Percentiles rank a stretch among this genome's conserved stretches.
phyloP scores from a whole-genome alignment of 2,113 vertebrate genomes.

The Lophius piscatorius region DNA sequence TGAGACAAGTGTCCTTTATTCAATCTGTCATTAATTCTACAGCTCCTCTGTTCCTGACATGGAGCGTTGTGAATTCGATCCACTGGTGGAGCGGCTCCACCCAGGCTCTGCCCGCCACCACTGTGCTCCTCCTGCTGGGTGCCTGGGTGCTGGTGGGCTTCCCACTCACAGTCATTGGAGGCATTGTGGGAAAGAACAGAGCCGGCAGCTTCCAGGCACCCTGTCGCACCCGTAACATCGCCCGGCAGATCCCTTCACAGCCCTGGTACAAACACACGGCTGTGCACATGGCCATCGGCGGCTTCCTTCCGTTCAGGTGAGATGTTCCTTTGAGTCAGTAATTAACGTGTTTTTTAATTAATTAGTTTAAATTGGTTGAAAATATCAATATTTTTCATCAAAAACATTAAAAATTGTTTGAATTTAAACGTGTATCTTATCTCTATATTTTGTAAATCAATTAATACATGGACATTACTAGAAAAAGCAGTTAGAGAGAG shows the following conservation, averaged over 20 bases:
- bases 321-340: not conserved
- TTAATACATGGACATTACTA: too few relatives aligned
- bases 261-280: conserved; percentile 91
- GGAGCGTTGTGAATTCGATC: conserved; percentile 92
- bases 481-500: too few relatives aligned
- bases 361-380: too few relatives aligned
- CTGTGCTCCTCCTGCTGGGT: conserved; percentile 87
- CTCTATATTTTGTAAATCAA: too few relatives aligned
- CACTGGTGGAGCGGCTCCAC: conserved; percentile 94
- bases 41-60: conserved; percentile 93
- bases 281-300: conserved; percentile 92
- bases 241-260: conserved; percentile 89
- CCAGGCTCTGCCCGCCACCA: conserved; percentile 89
- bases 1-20: not conserved
- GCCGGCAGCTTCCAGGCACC: conserved; percentile 89
- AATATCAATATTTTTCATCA: too few relatives aligned
- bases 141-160: conserved; percentile 92
- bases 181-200: conserved; percentile 91
- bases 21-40: too few relatives aligned
- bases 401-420: too few relatives aligned
- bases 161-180: conserved; percentile 91
- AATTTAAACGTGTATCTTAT: too few relatives aligned
- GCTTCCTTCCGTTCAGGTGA: conserved; percentile 94
- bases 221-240: conserved; percentile 91
- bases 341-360: too few relatives aligned